Evolutionary conservation across 2,888 invertebrate genomes (phyloP).

Genomic region (Pediacus dermestoides): DNA sequence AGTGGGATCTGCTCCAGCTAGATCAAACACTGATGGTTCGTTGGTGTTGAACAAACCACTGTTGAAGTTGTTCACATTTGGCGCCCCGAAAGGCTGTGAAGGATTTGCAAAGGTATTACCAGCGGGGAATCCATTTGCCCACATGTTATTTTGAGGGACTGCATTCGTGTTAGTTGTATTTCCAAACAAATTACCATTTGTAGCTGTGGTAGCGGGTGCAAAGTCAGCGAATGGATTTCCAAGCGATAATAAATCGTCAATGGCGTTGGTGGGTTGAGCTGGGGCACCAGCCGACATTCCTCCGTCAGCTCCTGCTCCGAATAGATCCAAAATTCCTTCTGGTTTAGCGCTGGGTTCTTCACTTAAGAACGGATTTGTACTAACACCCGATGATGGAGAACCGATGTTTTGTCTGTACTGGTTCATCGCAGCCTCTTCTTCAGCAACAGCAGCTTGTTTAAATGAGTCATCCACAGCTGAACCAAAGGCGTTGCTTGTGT

Average conservation of each 20-base stretch:
- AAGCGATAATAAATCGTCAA: constrained; percentile 73
- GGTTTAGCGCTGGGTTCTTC: constrained; percentile 40
- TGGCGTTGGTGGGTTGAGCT: constrained; percentile 53
- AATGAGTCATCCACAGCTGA: constrained; percentile 83
- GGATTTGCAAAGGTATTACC: constrained; percentile 21
- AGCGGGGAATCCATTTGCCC: constrained; percentile 42
- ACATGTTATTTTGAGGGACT: constrained; percentile 38
- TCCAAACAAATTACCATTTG: constrained; percentile 38
- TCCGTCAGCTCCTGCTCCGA: constrained; percentile 54
- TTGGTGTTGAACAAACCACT: constrained; percentile 52
- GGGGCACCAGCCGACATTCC: constrained; percentile 44
- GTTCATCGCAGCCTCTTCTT: constrained; percentile 94
- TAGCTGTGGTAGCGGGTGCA: constrained; percentile 34
- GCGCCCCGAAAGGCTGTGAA: constrained; percentile 31
- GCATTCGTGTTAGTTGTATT: constrained; percentile 30
- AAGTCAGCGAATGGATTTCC: constrained; percentile 90
- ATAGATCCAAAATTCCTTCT: constrained; percentile 74
- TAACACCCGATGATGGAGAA: constrained; percentile 67
- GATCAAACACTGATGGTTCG: constrained; percentile 56
- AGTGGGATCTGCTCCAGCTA: constrained; percentile 52
- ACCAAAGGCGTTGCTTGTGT: constrained; percentile 85
- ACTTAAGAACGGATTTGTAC: constrained; percentile 84
- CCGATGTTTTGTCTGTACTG: constrained; percentile 89
- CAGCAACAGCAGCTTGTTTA: constrained; percentile 84
- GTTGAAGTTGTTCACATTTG: constrained; percentile 49